Evolutionary conservation across 2,888 invertebrate genomes (phyloP).

Genomic region (Pomacea canaliculata): DNA sequence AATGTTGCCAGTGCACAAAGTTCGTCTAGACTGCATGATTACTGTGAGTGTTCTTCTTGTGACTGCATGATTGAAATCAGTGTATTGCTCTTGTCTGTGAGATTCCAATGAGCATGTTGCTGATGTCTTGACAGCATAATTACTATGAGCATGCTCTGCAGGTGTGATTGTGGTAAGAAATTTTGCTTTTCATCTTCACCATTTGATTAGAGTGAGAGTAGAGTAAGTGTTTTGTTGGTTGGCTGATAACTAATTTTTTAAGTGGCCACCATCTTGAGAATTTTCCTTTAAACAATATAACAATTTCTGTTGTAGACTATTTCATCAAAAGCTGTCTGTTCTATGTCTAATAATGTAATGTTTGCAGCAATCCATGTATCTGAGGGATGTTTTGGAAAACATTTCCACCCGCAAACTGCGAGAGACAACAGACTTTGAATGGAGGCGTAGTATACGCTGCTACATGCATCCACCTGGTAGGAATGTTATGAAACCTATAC

Average conservation of each 20-base stretch:
- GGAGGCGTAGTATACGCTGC: constrained; percentile 65
- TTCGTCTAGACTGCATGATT: constrained; percentile 66
- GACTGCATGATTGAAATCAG: too few species aligned
- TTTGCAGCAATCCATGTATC: constrained; percentile 61
- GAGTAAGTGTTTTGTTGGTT: not conserved
- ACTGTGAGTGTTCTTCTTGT: constrained; percentile 51
- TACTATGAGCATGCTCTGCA: not conserved
- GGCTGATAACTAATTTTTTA: not conserved
- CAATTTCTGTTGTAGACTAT: not conserved
- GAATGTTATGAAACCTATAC: not conserved
- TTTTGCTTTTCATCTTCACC: too few species aligned
- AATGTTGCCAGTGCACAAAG: constrained; percentile 62
- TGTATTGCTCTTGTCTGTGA: too few species aligned
- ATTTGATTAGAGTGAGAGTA: too few species aligned
- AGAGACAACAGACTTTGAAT: constrained; percentile 69
- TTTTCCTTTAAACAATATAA: too few species aligned
- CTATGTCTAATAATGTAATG: too few species aligned
- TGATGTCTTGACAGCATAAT: not conserved
- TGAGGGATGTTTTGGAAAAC: constrained; percentile 65
- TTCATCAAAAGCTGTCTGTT: not conserved
- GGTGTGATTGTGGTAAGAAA: too few species aligned
- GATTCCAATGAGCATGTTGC: not conserved
- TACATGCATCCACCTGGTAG: constrained; percentile 54
- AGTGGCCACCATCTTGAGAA: not conserved
- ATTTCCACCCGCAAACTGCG: constrained; percentile 63